phyloP scores from a whole-genome alignment of 2,888 invertebrate species.

The Synanthedon formicaeformis region DNA sequence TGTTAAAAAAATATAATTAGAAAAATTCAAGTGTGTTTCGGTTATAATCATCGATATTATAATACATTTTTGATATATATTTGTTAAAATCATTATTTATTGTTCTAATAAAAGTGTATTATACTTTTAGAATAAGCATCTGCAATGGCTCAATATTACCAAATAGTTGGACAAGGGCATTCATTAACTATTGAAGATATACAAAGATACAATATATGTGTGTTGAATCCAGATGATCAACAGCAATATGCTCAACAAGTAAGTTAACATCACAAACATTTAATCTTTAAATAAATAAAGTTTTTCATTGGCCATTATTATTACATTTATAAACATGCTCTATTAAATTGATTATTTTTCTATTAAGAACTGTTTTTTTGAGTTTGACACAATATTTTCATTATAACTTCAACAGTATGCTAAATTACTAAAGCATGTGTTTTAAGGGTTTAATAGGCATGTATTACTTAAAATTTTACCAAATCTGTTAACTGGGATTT shows the following conservation, averaged over 20 bases:
- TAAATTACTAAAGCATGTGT: background rate
- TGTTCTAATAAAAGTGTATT: background rate
- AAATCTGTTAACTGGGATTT: no score
- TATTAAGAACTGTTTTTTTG: background rate
- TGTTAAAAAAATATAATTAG: no score
- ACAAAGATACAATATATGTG: constrained; percentile 73
- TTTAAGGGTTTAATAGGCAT: no score
- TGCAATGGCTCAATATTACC: constrained; percentile 79
- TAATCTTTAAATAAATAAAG: background rate
- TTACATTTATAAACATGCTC: background rate
- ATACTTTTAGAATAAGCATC: constrained; percentile 43
- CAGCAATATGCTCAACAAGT: constrained; percentile 64
- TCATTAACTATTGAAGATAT: constrained; percentile 70
- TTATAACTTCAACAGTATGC: background rate
- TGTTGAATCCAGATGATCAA: constrained; percentile 64
- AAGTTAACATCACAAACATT: constrained; percentile 4
- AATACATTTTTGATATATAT: background rate
- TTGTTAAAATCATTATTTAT: background rate
- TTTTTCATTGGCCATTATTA: background rate
- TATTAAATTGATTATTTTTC: constrained; percentile 1
- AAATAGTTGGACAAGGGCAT: constrained; percentile 73
- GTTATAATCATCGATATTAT: no score
- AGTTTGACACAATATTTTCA: background rate
- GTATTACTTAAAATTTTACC: no score
- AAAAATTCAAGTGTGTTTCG: no score